Base-by-base conservation (phyloP, 2,888 invertebrate species). In the Melangyna quadrimaculata region DNA sequence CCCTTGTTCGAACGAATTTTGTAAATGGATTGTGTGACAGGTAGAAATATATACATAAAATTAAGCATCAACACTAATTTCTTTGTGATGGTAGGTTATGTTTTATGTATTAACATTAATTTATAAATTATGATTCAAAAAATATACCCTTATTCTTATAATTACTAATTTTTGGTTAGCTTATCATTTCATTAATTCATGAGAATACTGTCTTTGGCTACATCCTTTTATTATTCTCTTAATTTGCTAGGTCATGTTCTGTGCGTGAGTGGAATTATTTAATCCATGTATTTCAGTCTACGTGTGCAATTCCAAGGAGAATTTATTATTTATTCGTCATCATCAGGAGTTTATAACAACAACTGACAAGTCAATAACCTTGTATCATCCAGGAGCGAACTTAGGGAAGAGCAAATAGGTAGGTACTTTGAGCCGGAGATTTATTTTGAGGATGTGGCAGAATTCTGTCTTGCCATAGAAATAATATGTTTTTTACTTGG, bases 311-410 rank as follows among this genome's bases (percentile, higher is more conserved):
- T 67, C 71, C 43, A 71, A 77, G 67, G 57, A 40, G 63, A 75
- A 65, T 71, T 75, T 65, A 71, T 81, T 81, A 65, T 73, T 57
- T 73, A 45, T 73, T 45, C 73, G 73, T 73, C 40, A 61, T 24
- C 9, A n/a, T 19, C 70, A 78, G 69, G 72, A 69, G 32, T n/a
- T n/a, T 35, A 78, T 10, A n/a, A 48, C 10, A 48, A 22, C n/a
- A n/a, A n/a, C n/a, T n/a, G 29, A 32, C 53, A 74, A 78, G 82
- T 74, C 78, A 83, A 78, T 74, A 70, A 83, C 78, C 78, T 73
- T 43, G 19, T 1, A 5, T 32, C 10, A 53, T 29, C 29, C 53
- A 55, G 29, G 53, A 9, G 45, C 19, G 45, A 19, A 45, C 14
- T 45, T 43, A 17, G 0, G 27, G 3, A 27, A 27, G 6, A 27